These are phyloP conservation scores for Pseudocheirus occidentalis DNA, from an alignment of 2,797 vertebrate genomes.

Conservation along the genomic window DNA sequence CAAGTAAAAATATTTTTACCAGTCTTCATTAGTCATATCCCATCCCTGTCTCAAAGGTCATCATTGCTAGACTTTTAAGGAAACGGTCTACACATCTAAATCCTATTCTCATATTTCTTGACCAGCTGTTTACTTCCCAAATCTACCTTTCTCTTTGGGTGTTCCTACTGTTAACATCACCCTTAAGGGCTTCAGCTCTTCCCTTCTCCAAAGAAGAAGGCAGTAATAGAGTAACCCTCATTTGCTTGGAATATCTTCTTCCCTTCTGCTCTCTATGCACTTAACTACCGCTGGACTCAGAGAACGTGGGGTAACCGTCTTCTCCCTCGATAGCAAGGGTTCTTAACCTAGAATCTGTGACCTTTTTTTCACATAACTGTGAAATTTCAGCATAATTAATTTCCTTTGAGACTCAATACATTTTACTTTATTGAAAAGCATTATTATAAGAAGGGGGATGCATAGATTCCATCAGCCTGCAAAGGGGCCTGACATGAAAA, in stretches of 20 bases:
- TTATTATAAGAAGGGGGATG: not conserved
- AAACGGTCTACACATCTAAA: not conserved
- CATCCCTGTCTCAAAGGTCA: not conserved
- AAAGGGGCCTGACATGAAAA: not conserved
- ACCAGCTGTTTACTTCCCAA: not conserved
- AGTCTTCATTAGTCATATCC: not conserved
- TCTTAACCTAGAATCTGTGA: not conserved
- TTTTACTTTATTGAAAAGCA: not conserved
- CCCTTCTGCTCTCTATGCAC: not conserved
- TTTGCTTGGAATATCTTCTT: not conserved
- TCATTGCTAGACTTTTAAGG: not conserved
- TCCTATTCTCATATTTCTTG: not conserved
- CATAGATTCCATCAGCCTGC: not conserved
- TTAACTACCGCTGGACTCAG: not conserved
- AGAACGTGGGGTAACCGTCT: not conserved
- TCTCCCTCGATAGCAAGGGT: not conserved
- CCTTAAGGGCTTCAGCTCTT: not conserved
- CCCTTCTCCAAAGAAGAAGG: not conserved
- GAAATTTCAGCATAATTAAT: not conserved
- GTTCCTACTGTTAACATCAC: not conserved
- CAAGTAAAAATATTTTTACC: not conserved
- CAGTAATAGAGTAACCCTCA: not conserved
- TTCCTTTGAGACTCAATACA: not conserved
- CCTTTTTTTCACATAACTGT: not conserved
- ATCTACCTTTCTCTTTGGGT: not conserved